phyloP scores from a whole-genome alignment of 35 echinoderm and acorn worm species.

The Lytechinus pictus region DNA sequence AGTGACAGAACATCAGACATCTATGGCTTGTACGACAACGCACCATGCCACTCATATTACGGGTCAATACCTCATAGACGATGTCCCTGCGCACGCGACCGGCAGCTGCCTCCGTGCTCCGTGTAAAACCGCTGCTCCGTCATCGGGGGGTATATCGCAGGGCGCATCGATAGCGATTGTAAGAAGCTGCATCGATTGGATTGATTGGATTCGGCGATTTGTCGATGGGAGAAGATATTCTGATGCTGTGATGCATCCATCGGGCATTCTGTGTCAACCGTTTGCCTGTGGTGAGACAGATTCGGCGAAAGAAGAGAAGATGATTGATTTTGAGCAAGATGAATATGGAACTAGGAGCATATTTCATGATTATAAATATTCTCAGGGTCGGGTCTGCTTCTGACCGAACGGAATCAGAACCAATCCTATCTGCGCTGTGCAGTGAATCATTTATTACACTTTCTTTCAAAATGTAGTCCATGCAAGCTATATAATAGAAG shows the following conservation, averaged over 20 bases:
- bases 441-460: no score
- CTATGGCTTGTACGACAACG: not conserved
- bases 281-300: not conserved
- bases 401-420: not conserved
- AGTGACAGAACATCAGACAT: not conserved
- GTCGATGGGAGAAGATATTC: not conserved
- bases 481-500: no score
- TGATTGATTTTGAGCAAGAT: not conserved
- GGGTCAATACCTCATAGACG: not conserved
- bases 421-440: no score
- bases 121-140: not conserved
- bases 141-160: not conserved
- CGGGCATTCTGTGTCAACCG: not conserved
- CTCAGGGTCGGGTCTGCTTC: not conserved
- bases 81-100: not conserved
- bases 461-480: no score
- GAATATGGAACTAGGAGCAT: conserved; percentile 3
- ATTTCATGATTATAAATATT: conserved; percentile 5
- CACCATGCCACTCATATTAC: not conserved
- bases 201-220: not conserved
- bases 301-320: not conserved
- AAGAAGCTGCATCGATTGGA: not conserved
- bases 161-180: not conserved
- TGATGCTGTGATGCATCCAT: not conserved
- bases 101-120: not conserved